These are phyloP conservation scores for Numida meleagris DNA, from an alignment of 2,113 vertebrate genomes.

Conservation along the genomic window DNA sequence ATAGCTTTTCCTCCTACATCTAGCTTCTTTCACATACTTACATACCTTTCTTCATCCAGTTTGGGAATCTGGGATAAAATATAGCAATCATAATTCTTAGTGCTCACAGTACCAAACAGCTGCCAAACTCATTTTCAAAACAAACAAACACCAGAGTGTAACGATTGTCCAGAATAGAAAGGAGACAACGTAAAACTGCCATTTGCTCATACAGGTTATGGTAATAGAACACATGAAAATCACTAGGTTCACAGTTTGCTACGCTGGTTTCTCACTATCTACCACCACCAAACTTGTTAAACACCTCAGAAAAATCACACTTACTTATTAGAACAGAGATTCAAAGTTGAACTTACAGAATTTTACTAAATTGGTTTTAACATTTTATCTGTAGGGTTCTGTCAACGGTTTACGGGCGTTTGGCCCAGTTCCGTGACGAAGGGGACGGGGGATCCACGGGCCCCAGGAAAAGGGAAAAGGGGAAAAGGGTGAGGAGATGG, in stretches of 20 bases:
- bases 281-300: neutral
- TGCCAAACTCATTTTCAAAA: neutral
- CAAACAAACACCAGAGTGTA: neutral
- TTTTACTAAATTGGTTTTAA: neutral
- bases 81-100: neutral
- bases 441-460: too few relatives aligned
- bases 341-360: neutral
- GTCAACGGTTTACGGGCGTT: too few relatives aligned
- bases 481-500: too few relatives aligned
- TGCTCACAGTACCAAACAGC: neutral
- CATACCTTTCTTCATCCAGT: neutral
- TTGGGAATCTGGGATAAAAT: neutral
- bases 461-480: too few relatives aligned
- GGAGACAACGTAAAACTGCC: neutral
- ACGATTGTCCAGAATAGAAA: neutral
- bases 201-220: neutral
- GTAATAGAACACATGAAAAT: neutral
- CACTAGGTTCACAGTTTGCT: neutral
- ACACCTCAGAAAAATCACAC: neutral
- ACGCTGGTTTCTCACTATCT: neutral
- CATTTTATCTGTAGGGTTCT: neutral
- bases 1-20: neutral
- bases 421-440: too few relatives aligned
- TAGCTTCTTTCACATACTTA: neutral
- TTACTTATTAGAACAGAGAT: neutral